Conservation (phyloP, 1,140 invertebrate genomes). For the Cryptotermes secundus region DNA sequence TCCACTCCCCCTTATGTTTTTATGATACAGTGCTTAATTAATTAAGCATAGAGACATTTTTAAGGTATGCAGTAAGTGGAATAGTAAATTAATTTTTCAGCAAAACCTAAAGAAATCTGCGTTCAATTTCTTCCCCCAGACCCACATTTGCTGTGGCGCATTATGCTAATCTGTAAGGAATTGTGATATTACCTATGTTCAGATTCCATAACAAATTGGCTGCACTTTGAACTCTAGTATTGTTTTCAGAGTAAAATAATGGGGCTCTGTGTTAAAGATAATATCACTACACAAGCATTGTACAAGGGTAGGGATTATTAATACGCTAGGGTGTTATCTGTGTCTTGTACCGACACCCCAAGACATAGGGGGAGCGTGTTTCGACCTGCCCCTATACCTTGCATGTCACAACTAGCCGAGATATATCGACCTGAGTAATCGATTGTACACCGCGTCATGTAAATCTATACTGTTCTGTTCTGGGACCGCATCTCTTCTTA, state of each 20-base stretch:
- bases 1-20: too few species aligned
- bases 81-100: too few species aligned
- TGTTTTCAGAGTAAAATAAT: neutral
- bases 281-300: neutral
- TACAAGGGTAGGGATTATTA: neutral
- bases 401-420: neutral
- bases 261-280: neutral
- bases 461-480: neutral
- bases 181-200: too few species aligned
- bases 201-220: neutral
- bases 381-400: constrained; percentile 8
- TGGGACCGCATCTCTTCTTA: neutral
- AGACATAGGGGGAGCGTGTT: neutral
- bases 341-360: neutral
- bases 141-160: too few species aligned
- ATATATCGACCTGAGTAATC: constrained; percentile 4
- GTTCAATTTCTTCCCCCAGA: too few species aligned
- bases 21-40: too few species aligned
- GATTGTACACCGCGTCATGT: neutral
- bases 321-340: neutral
- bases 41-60: too few species aligned
- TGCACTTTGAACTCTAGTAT: neutral
- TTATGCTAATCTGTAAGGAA: too few species aligned
- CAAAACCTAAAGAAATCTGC: too few species aligned
- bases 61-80: too few species aligned